Evolutionary conservation across 2,888 invertebrate genomes (phyloP).

Genomic region (Epinotia brunnichana): DNA sequence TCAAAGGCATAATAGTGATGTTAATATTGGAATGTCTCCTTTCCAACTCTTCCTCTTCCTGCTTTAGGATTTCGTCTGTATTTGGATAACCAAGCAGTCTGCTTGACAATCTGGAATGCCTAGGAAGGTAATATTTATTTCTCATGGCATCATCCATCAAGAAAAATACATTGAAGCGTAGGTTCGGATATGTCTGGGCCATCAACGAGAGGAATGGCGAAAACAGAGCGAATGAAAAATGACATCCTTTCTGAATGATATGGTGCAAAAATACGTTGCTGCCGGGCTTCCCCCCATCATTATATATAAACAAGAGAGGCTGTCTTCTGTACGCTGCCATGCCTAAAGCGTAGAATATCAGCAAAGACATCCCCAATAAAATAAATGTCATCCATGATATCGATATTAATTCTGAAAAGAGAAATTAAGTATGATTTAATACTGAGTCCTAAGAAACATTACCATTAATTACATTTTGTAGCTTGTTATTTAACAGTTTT

Average conservation of each 20-base stretch:
- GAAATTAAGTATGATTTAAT: background rate
- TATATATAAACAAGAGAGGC: slow-evolving; percentile 61
- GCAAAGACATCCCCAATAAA: slow-evolving; percentile 67
- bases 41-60: slow-evolving; percentile 62
- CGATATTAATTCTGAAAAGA: slow-evolving; percentile 71
- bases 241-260: slow-evolving; percentile 59
- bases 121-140: slow-evolving; percentile 50
- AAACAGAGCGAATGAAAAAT: slow-evolving; percentile 59
- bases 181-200: slow-evolving; percentile 62
- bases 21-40: slow-evolving; percentile 71
- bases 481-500: background rate
- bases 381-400: slow-evolving; percentile 76
- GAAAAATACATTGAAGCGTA: slow-evolving; percentile 67
- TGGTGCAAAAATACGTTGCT: slow-evolving; percentile 70
- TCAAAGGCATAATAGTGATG: slow-evolving; percentile 65
- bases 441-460: too few relatives aligned
- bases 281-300: slow-evolving; percentile 59
- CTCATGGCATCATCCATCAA: slow-evolving; percentile 67
- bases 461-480: too few relatives aligned
- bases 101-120: slow-evolving; percentile 58
- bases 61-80: slow-evolving; percentile 53
- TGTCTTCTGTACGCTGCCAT: slow-evolving; percentile 65
- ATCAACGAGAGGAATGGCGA: slow-evolving; percentile 65
- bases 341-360: slow-evolving; percentile 69
- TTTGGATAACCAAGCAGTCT: slow-evolving; percentile 55